Conservation (phyloP, 2,113 vertebrate species). For the Cheilinus undulatus region DNA sequence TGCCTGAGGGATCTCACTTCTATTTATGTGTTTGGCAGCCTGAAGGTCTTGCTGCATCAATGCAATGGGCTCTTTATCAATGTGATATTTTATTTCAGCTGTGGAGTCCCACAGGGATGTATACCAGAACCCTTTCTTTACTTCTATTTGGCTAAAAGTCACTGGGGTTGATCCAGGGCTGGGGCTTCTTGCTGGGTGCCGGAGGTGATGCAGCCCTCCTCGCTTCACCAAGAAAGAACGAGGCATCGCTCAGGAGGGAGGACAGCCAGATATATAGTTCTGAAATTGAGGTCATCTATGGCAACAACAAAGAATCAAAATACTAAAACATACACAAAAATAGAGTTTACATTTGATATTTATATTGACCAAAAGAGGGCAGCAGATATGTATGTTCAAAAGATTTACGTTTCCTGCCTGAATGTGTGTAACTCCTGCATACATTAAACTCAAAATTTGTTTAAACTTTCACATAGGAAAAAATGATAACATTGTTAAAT, state of each 20-base stretch:
- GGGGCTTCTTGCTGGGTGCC: slow-evolving; percentile 28
- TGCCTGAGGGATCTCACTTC: background rate
- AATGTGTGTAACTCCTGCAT: background rate
- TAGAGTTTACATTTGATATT: background rate
- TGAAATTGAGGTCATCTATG: background rate
- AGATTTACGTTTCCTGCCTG: background rate
- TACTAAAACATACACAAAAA: background rate
- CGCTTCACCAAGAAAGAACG: slow-evolving; percentile 84
- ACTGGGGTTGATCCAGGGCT: slow-evolving; percentile 21
- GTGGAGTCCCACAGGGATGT: slow-evolving; percentile 37
- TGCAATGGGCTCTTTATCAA: background rate
- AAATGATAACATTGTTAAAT: background rate
- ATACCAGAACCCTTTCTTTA: slow-evolving; percentile 26
- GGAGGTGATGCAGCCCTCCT: slow-evolving; percentile 66
- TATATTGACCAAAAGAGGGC: slow-evolving; percentile 45
- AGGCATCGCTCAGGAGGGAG: slow-evolving; percentile 69
- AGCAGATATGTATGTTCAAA: slow-evolving; percentile 31
- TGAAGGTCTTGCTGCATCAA: slow-evolving; percentile 19
- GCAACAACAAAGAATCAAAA: background rate
- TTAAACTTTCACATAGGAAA: background rate
- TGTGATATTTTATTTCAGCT: background rate
- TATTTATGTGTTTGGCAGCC: background rate
- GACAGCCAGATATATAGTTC: background rate
- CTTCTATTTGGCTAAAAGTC: background rate
- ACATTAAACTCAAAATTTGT: background rate